A percentile compares a stretch with the other conserved stretches of the same genome.
These are phyloP conservation scores for Agrypnus murinus DNA, from an alignment of 2,888 invertebrate genomes.

Conservation along the genomic window DNA sequence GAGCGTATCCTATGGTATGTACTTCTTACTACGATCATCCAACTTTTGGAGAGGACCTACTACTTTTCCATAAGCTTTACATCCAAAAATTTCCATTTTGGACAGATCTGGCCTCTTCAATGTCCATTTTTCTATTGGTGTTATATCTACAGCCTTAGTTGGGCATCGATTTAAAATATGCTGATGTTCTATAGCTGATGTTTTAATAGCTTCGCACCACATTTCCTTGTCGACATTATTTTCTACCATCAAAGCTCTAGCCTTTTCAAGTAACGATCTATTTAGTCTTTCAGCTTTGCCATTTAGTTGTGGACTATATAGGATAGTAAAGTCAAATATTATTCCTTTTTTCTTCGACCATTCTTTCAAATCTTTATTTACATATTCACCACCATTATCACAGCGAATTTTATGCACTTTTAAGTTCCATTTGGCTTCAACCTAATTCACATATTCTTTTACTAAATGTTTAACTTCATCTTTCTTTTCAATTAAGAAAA, in stretches of 20 bases:
- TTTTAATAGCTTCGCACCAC: not conserved
- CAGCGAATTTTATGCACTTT: not conserved
- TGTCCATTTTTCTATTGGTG: not conserved
- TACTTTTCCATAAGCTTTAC: not conserved
- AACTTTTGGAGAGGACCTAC: not conserved
- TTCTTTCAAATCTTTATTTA: not conserved
- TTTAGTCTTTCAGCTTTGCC: no score
- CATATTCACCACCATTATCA: not conserved
- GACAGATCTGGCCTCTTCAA: not conserved
- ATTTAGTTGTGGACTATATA: not conserved
- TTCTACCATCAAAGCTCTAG: slow-evolving; percentile 8
- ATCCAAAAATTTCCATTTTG: not conserved
- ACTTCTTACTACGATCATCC: not conserved
- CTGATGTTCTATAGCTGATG: no score
- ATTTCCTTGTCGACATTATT: not conserved
- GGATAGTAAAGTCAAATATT: not conserved
- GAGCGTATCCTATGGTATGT: not conserved
- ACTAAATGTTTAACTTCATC: not conserved
- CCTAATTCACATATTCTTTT: not conserved
- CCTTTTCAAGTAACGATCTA: not conserved
- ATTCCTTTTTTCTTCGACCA: not conserved
- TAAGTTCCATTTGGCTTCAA: not conserved
- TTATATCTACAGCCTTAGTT: not conserved
- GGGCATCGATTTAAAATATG: not conserved
- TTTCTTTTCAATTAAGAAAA: no score